A percentile compares a stretch with the other conserved stretches of the same genome.
phyloP scores from a whole-genome alignment of 2,888 invertebrate species.

The Eulithis prunata region DNA sequence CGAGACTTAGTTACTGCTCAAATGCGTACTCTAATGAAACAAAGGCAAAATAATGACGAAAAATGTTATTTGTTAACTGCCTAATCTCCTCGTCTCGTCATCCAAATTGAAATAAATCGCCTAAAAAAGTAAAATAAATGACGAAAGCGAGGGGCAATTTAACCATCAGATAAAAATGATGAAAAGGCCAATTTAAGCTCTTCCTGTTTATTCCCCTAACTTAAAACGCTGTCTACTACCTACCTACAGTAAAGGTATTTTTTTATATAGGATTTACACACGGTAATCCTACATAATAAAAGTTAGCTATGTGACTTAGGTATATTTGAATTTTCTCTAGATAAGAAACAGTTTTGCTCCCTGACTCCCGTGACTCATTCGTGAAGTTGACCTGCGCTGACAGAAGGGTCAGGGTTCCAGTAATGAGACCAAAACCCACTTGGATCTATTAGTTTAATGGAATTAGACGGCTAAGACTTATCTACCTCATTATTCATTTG shows the following conservation, averaged over 20 bases:
- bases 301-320: too few relatives aligned
- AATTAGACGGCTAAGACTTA: slow-evolving; percentile 26
- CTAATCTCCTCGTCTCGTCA: background rate
- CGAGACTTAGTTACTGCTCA: too few relatives aligned
- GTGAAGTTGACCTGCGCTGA: slow-evolving; percentile 30
- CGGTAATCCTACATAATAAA: too few relatives aligned
- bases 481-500: slow-evolving; percentile 16
- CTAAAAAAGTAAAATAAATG: slow-evolving; percentile 16
- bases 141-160: slow-evolving; percentile 21
- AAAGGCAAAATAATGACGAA: too few relatives aligned
- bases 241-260: too few relatives aligned
- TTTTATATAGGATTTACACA: too few relatives aligned
- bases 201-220: slow-evolving; percentile 26
- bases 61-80: too few relatives aligned
- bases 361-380: slow-evolving; percentile 14
- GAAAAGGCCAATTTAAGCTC: slow-evolving; percentile 29
- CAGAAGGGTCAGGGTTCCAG: slow-evolving; percentile 36
- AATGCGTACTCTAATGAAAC: too few relatives aligned
- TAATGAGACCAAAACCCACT: slow-evolving; percentile 37
- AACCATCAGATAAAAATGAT: slow-evolving; percentile 24
- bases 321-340: too few relatives aligned
- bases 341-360: too few relatives aligned
- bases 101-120: slow-evolving; percentile 23
- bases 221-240: background rate
- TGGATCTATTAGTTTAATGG: slow-evolving; percentile 38